Base-by-base conservation (phyloP, 2,113 vertebrate genomes). In the Syngnathus typhle region DNA sequence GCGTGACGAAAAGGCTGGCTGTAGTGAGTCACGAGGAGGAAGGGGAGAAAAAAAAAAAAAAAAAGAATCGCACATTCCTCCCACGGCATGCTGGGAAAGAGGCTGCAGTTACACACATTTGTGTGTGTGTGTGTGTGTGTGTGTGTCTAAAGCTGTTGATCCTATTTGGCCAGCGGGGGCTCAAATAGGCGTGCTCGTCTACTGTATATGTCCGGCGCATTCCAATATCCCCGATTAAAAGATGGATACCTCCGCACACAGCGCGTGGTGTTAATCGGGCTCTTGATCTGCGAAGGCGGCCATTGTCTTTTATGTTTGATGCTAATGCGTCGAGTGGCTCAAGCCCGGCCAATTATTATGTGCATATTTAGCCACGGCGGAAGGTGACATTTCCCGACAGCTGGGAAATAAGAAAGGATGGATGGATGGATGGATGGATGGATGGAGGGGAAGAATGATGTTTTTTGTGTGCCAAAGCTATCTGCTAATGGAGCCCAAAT, bases 361-460 rank as follows among this genome's bases (percentile, higher is more conserved):
- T 82, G 85, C 88, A 88, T 87, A 86, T 88, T 81, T 84, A 78
- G 19, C 16, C 37, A 6, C n/a, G 32, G 36, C 70, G 67, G 86
- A 87, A 88, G 88, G 88, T 87, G 88, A 85, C 85, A 86, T 88
- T 81, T 87, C 73, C 73, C 79, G 61, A 3, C n/a, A 58, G 44
- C 63, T 19, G 62, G 44, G 62, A 78, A 76, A 76, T 69, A 71
- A 79, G 67, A 9, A 47, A 69, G 62, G 64, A 23, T 23, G 21
- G 10, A n/a, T 43, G 41, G 9, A 21, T 8, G n/a, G 49, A 21
- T 21, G n/a, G n/a, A 58, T 75, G 74, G 47, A 61, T 66, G n/a
- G n/a, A 58, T 75, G 74, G 47, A 61, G 64, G n/a, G 43, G 23
- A 16, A 4, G 59, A 36, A 39, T 60, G 15, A 19, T 38, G 19